phyloP scores from a whole-genome alignment of 2,113 vertebrate genomes.

The Notarius quadriscutis region DNA sequence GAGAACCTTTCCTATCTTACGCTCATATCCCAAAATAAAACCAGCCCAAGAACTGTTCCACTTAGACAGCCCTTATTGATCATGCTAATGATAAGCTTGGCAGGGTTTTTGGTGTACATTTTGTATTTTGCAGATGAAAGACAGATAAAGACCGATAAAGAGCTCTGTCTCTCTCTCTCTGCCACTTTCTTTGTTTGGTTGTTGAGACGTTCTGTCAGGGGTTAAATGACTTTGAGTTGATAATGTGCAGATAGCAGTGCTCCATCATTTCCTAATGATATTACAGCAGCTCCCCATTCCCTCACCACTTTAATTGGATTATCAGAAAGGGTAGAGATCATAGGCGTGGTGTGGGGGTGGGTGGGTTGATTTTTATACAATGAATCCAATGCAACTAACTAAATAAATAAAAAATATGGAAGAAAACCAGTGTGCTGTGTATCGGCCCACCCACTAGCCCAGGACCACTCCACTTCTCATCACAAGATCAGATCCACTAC shows the following conservation, averaged over 20 bases:
- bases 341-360: not conserved
- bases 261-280: slow-evolving; percentile 73
- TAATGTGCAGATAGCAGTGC: slow-evolving; percentile 68
- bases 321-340: slow-evolving; percentile 23
- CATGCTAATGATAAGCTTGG: not conserved
- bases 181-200: slow-evolving; percentile 12
- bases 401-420: too few species aligned
- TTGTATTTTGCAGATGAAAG: not conserved
- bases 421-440: not conserved
- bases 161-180: not conserved
- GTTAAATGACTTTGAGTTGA: slow-evolving; percentile 71
- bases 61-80: slow-evolving; percentile 16
- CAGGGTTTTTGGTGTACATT: not conserved
- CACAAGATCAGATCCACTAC: not conserved
- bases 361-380: not conserved
- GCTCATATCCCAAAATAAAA: not conserved
- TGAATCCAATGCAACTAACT: not conserved
- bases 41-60: slow-evolving; percentile 5
- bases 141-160: not conserved
- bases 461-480: not conserved
- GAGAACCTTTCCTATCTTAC: not conserved
- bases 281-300: slow-evolving; percentile 68
- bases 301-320: slow-evolving; percentile 73
- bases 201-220: slow-evolving; percentile 63
- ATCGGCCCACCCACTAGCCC: not conserved